Base-by-base conservation (phyloP, 2,797 vertebrate species). In the Helostoma temminkii region DNA sequence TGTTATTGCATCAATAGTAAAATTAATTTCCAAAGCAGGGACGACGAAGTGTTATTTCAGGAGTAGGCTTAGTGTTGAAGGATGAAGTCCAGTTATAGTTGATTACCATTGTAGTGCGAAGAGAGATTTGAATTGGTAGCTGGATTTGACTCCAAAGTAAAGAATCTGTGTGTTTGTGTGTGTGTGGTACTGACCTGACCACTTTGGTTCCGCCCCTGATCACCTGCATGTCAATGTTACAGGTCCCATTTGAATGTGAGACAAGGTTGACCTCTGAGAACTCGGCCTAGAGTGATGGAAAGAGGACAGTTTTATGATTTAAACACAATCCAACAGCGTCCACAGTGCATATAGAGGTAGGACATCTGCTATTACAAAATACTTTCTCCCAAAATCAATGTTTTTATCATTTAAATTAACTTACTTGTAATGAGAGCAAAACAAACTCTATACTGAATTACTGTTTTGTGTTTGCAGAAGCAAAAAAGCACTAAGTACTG, bases 191-290 rank as follows among this genome's bases (percentile, higher is more conserved):
- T 92, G 87, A 99, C 98, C 96, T 97, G 90, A 97, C 94, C 56
- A 97, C 95, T 89, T 94, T 98, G 2, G 92, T 95, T 62, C 96
- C 95, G 37, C 96, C 96, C 74, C 96, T 93, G 66, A 97, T 89
- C n/a, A 96, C 91, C 85, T 98, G 97, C 93, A 99, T 94, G 80
- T 99, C 97, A 71, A 99, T 94, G 0, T 93, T 96, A 6, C 97
- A 98, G 80, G 94, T 95, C 47, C 97, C 97, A 52, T 96, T 97
- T 37, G 97, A 96, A 12, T 98, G 95, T 57, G 98, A 94, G 86
- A 98, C 88, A 28, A 99, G 95, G 88, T 97, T 99, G 82, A 99
- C 91, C 86, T 99, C 98, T 22, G 97, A 97, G 91, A 99, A 99
- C 79, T 98, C 96, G 2, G 96, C 98, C 98, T 98, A 24, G 1